Evolutionary conservation across 2,888 invertebrate species (phyloP).

Genomic region (Rotaria magnacalcarata): DNA sequence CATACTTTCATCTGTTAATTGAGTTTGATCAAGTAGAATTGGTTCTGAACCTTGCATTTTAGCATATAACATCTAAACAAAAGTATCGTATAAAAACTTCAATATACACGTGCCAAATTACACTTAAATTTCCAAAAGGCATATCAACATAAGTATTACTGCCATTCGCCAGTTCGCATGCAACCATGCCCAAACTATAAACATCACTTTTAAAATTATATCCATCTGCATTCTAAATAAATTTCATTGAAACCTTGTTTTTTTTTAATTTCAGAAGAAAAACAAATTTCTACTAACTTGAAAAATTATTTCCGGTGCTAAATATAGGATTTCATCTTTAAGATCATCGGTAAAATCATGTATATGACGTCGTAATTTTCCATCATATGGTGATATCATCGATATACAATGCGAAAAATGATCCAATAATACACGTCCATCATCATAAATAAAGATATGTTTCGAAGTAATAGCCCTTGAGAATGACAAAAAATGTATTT

Average conservation of each 20-base stretch:
- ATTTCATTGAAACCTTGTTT: not conserved
- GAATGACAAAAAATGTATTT: not conserved
- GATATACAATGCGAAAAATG: constrained; percentile 33
- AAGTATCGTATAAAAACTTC: not conserved
- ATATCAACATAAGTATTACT: constrained; percentile 73
- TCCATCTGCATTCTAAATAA: constrained; percentile 70
- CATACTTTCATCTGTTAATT: constrained; percentile 21
- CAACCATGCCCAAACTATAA: constrained; percentile 80
- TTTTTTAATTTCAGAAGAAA: not conserved
- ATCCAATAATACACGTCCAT: constrained; percentile 30
- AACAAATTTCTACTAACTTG: constrained; percentile 64
- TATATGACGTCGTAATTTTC: constrained; percentile 62
- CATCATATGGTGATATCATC: constrained; percentile 28
- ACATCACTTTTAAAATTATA: constrained; percentile 84
- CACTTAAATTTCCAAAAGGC: not conserved
- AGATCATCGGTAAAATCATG: constrained; percentile 73
- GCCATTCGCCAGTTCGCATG: constrained; percentile 83
- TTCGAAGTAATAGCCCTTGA: not conserved
- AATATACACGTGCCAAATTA: not conserved
- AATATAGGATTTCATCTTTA: constrained; percentile 74
- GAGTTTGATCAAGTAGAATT: constrained; percentile 15
- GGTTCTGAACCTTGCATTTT: constrained; percentile 27
- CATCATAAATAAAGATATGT: constrained; percentile 5
- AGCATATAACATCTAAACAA: not conserved
- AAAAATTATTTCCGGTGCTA: constrained; percentile 82